Conservation (phyloP, 1,140 invertebrate genomes). For the Atopsyche davidsoni region DNA sequence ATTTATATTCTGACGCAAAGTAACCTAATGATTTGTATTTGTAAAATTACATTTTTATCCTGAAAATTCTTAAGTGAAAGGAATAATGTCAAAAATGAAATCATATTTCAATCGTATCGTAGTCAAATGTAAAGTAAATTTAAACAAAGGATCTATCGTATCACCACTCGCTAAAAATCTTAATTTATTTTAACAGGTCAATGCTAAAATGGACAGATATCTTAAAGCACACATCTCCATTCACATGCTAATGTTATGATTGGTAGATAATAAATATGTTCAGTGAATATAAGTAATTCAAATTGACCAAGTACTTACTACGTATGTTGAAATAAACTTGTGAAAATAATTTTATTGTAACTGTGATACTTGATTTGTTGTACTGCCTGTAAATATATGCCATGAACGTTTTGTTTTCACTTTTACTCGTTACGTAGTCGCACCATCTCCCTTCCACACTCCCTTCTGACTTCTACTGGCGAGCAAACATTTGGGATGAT, state of each 20-base stretch:
- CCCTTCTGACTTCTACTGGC: background rate
- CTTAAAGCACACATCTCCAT: conserved; percentile 15
- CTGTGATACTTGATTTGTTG: conserved; percentile 32
- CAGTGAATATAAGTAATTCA: conserved; percentile 31
- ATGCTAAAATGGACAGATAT: too few relatives aligned
- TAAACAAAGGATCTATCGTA: too few relatives aligned
- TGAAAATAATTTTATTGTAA: conserved; percentile 32
- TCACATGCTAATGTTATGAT: conserved; percentile 26
- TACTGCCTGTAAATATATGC: conserved; percentile 32
- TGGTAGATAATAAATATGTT: conserved; percentile 30
- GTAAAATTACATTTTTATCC: too few relatives aligned
- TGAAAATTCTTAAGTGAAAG: too few relatives aligned
- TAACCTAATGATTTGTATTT: too few relatives aligned
- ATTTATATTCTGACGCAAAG: too few relatives aligned
- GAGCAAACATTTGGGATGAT: too few relatives aligned
- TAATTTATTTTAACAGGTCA: too few relatives aligned
- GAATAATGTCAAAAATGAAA: too few relatives aligned
- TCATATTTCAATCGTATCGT: too few relatives aligned
- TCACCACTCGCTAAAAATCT: too few relatives aligned
- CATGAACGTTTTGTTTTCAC: conserved; percentile 29
- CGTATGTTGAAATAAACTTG: conserved; percentile 31
- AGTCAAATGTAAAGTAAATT: too few relatives aligned
- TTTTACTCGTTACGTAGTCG: conserved; percentile 15
- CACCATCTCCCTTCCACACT: conserved; percentile 4
- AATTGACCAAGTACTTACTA: conserved; percentile 32